A percentile compares a stretch with the other conserved stretches of the same genome.
Evolutionary conservation across 2,797 vertebrate species (phyloP).

Genomic region (Staurois parvus): DNA sequence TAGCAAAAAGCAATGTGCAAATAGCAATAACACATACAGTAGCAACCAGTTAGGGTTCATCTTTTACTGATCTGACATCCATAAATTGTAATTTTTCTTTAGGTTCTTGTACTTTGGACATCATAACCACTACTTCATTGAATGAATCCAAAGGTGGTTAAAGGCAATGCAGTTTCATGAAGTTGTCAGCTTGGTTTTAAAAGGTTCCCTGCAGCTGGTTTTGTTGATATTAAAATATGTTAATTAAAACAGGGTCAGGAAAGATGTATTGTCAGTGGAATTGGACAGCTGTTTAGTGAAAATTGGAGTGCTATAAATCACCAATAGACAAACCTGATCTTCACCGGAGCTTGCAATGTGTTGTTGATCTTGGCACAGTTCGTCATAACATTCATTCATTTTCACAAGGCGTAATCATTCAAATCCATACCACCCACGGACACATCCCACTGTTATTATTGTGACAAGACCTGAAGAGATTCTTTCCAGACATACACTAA

Average conservation of each 20-base stretch:
- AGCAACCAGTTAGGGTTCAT: too few species aligned
- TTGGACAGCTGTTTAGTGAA: constrained; percentile 25
- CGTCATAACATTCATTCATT: constrained; percentile 35
- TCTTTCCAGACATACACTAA: constrained; percentile 13
- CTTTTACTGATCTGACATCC: too few species aligned
- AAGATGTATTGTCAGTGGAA: constrained; percentile 8
- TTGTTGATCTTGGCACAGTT: constrained; percentile 34
- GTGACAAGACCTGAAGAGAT: constrained; percentile 6
- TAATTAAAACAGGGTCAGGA: constrained; percentile 8
- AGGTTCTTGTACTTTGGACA: not conserved
- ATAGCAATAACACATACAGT: too few species aligned
- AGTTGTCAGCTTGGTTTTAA: not conserved
- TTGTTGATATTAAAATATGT: constrained; percentile 3
- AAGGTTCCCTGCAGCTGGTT: not conserved
- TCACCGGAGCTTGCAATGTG: constrained; percentile 10
- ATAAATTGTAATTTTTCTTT: not conserved
- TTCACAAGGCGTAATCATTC: constrained; percentile 33
- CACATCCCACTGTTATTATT: constrained; percentile 1
- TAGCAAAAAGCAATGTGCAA: too few species aligned
- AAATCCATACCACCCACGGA: constrained; percentile 19
- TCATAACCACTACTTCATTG: not conserved
- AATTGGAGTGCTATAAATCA: constrained; percentile 37
- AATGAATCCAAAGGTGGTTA: not conserved
- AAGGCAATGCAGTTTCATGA: not conserved
- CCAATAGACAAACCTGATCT: constrained; percentile 32